A percentile compares a stretch with the other conserved stretches of the same genome.
phyloP scores from a whole-genome alignment of 2,797 vertebrate species.

The Anguilla obscura region DNA sequence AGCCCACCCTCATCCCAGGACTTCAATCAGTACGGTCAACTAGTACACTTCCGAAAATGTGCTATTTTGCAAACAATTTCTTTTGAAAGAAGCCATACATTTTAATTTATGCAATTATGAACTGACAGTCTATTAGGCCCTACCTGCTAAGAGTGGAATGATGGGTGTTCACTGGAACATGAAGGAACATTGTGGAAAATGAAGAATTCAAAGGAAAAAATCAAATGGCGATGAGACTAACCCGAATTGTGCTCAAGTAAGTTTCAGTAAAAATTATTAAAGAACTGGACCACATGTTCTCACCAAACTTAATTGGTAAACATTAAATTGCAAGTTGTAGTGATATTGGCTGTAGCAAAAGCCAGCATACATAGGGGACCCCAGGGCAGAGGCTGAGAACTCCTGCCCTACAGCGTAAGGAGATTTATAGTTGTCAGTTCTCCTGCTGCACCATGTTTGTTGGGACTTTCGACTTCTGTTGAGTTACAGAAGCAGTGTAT shows the following conservation, averaged over 20 bases:
- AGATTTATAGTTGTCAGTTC: neutral
- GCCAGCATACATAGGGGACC: too few relatives aligned
- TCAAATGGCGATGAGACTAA: neutral
- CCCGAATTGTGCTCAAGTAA: neutral
- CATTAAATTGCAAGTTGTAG: neutral
- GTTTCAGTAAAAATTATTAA: neutral
- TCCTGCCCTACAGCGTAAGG: neutral
- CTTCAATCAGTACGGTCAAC: neutral
- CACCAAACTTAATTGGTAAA: neutral
- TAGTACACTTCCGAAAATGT: neutral
- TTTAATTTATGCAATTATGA: neutral
- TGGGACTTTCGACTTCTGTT: neutral
- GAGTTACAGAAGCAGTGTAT: neutral
- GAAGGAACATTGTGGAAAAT: neutral
- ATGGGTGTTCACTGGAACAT: neutral
- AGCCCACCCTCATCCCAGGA: neutral
- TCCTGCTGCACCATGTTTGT: neutral
- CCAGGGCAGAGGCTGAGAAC: neutral
- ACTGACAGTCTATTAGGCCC: neutral
- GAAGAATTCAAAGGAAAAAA: neutral
- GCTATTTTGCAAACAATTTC: neutral
- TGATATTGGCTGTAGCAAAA: neutral
- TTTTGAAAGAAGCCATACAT: neutral
- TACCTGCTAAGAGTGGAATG: neutral
- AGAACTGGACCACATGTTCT: neutral